phyloP scores from a whole-genome alignment of 2,113 vertebrate species.

The Chiloscyllium plagiosum region DNA sequence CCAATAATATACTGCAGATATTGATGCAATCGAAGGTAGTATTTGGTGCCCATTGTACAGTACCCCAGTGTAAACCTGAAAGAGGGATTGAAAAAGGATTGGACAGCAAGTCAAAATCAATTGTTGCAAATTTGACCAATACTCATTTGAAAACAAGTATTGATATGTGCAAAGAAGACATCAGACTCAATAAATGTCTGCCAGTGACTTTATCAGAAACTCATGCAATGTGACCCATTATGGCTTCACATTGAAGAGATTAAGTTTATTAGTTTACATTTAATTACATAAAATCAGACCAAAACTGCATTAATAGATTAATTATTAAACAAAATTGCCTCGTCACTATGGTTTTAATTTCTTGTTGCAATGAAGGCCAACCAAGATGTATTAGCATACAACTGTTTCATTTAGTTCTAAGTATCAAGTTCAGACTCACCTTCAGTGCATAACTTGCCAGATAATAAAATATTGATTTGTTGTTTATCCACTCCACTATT shows the following conservation, averaged over 20 bases:
- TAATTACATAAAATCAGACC: neutral
- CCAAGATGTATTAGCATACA: neutral
- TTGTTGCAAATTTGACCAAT: neutral
- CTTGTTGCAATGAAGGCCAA: neutral
- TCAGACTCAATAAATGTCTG: neutral
- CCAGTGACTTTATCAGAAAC: neutral
- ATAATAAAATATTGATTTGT: constrained; percentile 35
- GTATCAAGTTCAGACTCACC: constrained; percentile 13
- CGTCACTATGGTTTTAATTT: neutral
- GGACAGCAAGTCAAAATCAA: neutral
- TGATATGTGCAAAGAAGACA: neutral
- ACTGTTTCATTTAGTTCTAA: neutral
- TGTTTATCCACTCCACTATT: neutral
- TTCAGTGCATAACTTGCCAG: constrained; percentile 6
- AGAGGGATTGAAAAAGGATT: neutral
- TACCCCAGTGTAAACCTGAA: neutral
- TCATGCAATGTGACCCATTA: neutral
- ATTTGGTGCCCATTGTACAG: neutral
- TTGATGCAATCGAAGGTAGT: no score
- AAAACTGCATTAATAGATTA: neutral
- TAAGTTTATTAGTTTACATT: neutral
- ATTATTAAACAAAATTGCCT: neutral
- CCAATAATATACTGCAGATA: no score
- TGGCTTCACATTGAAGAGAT: neutral
- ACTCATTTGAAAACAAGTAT: neutral